phyloP scores from a whole-genome alignment of 2,113 vertebrate genomes.

The Chaenogobius annularis region DNA sequence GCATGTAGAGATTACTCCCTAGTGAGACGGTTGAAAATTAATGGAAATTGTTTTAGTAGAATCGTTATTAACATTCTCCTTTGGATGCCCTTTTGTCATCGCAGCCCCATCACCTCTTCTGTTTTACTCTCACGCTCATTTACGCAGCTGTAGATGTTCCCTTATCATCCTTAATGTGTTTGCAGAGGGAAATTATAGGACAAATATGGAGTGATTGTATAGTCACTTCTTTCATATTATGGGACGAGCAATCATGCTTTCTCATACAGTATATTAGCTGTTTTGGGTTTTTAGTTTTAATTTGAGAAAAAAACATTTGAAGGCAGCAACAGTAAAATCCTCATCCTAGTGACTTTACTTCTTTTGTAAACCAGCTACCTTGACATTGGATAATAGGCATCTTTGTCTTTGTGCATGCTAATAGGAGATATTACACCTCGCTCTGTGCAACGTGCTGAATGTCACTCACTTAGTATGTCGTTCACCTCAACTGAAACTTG shows the following conservation, averaged over 20 bases:
- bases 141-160: slow-evolving; percentile 67
- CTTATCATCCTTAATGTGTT: slow-evolving; percentile 46
- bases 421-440: slow-evolving; percentile 78
- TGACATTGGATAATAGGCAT: slow-evolving; percentile 69
- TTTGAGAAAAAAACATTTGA: too few relatives aligned
- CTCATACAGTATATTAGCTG: background rate
- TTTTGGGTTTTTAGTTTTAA: background rate
- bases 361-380: slow-evolving; percentile 66
- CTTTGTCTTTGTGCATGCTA: slow-evolving; percentile 46
- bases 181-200: slow-evolving; percentile 67
- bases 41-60: slow-evolving; percentile 84
- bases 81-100: slow-evolving; percentile 81
- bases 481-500: background rate
- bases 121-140: slow-evolving; percentile 63
- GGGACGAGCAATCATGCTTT: slow-evolving; percentile 31
- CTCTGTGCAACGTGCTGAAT: slow-evolving; percentile 51
- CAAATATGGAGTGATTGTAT: slow-evolving; percentile 62
- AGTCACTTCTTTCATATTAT: slow-evolving; percentile 44
- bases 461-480: background rate
- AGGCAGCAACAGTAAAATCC: too few relatives aligned
- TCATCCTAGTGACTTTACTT: too few relatives aligned
- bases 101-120: slow-evolving; percentile 53
- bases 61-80: slow-evolving; percentile 84
- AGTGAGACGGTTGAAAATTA: slow-evolving; percentile 78
- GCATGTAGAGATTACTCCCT: slow-evolving; percentile 82